Base-by-base conservation (phyloP, 2,113 vertebrate genomes). In the Elaphurus davidianus region DNA sequence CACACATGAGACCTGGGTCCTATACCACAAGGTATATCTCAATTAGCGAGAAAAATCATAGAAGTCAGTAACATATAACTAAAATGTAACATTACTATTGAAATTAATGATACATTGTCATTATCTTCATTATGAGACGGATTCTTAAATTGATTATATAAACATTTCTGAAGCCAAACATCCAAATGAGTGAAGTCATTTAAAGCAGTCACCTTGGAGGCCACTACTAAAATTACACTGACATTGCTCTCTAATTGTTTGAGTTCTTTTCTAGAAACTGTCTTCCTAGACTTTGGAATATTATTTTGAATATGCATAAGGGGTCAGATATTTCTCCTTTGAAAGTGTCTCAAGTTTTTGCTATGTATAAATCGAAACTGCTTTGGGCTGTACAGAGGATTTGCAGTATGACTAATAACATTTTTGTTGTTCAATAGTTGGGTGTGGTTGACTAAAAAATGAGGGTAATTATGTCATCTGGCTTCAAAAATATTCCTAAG, bases 401-500 rank as follows among this genome's bases (percentile, higher is more conserved):
- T 87, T 95, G 17, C 33, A 45, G 12, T 82, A 45, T 83, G 67
- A 92, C 43, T 91, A 94, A 95, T 76, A 86, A 43, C 30, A 86
- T 67, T 85, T 88, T 71, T 43, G 16, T 87, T 95, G 81, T 93
- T 97, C 64, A 93, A 85, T 78, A 86, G 83, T 85, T 52, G 90
- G 85, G 17, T 45, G 81, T 55, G 5, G 43, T 57, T 83, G 13
- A 91, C 59, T 83, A 85, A 76, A 87, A 83, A 91, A 57, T 91
- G 36, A 90, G 36, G 94, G 52, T 87, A 93, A 96, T 96, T 93
- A 95, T 64, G 14, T 90, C 82, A 28, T 93, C 55, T 89, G 76
- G 9, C 91, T 97, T 45, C 71, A 90, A 82, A 97, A 74, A 43
- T 88, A 89, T 95, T 85, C 50, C 59, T 83, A 27, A 90, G 82